Percentiles rank a stretch among this genome's conserved stretches.
Conservation (phyloP, 2,113 vertebrate genomes). For the Vulpes ferrilata region DNA sequence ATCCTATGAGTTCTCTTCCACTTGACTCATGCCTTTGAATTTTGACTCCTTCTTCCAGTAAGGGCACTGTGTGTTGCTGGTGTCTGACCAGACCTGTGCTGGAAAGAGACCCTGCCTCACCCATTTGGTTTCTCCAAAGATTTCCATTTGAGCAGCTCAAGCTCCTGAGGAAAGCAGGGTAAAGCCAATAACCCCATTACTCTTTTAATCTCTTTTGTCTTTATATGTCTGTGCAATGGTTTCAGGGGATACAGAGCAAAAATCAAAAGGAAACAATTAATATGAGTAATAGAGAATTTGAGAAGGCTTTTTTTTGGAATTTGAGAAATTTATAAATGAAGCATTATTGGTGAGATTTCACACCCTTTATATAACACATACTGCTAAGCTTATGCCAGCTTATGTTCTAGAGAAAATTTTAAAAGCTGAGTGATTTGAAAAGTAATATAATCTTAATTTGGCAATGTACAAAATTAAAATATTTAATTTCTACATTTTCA, state of each 20-base stretch:
- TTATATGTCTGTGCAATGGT: not conserved
- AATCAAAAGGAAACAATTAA: slow-evolving; percentile 16
- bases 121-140: not conserved
- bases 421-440: slow-evolving; percentile 32
- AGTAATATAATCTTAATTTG: slow-evolving; percentile 41
- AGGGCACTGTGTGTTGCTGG: not conserved
- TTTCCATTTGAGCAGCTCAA: not conserved
- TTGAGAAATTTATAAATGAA: slow-evolving; percentile 48
- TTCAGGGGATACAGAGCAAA: not conserved
- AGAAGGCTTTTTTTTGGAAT: not conserved
- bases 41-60: not conserved
- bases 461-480: slow-evolving; percentile 31
- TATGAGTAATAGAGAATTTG: not conserved
- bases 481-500: slow-evolving; percentile 41
- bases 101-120: not conserved
- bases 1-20: not conserved
- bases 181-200: not conserved
- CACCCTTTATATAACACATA: not conserved
- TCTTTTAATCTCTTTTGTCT: not conserved
- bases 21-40: not conserved
- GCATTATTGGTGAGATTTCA: not conserved
- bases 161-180: not conserved
- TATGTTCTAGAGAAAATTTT: slow-evolving; percentile 12
- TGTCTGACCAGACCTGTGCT: not conserved
- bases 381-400: not conserved